Percentiles rank a stretch among this genome's conserved stretches.
Conservation (phyloP, 2,113 vertebrate species). For the Aptenodytes forsteri region DNA sequence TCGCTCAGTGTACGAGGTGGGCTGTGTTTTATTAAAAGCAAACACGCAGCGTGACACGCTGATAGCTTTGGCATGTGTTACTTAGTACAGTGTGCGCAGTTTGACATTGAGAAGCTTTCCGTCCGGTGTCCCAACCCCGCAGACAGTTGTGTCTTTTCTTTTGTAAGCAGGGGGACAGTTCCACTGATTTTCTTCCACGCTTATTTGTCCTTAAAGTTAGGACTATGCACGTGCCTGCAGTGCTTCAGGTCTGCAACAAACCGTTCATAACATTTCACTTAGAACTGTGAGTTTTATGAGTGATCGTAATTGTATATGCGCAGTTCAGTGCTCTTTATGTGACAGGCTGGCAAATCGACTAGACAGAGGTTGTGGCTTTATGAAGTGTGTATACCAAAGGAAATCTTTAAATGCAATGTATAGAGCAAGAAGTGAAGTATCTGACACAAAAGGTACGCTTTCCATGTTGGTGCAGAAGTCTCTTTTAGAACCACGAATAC, state of each 20-base stretch:
- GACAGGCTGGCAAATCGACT: neutral
- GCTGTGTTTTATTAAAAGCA: neutral
- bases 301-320: accelerated
- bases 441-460: accelerated
- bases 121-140: neutral
- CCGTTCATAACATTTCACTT: accelerated
- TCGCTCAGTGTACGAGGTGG: neutral
- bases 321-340: neutral
- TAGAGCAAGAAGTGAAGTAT: neutral
- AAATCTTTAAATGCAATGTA: neutral
- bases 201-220: neutral
- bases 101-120: conserved; percentile 5
- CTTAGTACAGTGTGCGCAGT: neutral
- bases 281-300: neutral
- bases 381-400: neutral
- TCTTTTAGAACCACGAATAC: neutral
- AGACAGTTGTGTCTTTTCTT: neutral
- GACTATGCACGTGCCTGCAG: accelerated
- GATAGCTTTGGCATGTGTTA: neutral
- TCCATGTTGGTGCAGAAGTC: neutral
- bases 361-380: neutral
- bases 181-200: accelerated
- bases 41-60: neutral
- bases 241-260: neutral
- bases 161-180: too few relatives aligned